Percentiles rank a stretch among this genome's conserved stretches.
These are phyloP conservation scores for Helicoverpa zea DNA, from an alignment of 1,140 invertebrate genomes.

Conservation along the genomic window DNA sequence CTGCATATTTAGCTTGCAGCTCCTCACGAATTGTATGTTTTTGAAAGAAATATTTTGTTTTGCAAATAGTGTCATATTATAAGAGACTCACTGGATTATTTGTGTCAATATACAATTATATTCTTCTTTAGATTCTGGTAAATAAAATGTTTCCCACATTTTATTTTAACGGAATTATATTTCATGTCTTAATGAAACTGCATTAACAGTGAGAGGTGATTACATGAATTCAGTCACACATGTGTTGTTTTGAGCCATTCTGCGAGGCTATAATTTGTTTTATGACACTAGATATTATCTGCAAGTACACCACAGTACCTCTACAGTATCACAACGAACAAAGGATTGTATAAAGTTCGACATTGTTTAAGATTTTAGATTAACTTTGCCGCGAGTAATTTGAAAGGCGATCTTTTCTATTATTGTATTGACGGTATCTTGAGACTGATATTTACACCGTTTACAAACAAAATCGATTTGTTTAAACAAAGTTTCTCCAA, in stretches of 20 bases:
- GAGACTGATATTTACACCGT: neutral
- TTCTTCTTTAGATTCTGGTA: too few species aligned
- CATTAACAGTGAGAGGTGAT: neutral
- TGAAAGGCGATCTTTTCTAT: neutral
- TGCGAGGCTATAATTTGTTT: constrained; percentile 11
- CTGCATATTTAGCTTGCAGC: neutral
- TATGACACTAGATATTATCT: constrained; percentile 1
- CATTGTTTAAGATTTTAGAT: constrained; percentile 18
- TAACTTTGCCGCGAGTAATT: neutral
- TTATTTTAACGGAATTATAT: too few species aligned
- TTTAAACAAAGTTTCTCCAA: neutral
- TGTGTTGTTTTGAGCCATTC: neutral
- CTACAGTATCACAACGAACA: constrained; percentile 13
- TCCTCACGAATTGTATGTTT: too few species aligned
- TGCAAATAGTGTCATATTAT: too few species aligned
- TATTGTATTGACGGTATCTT: neutral
- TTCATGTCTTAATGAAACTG: too few species aligned
- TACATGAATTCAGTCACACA: neutral
- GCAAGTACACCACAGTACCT: neutral
- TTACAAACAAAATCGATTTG: neutral
- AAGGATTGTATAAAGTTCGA: constrained; percentile 9
- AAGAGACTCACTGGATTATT: too few species aligned
- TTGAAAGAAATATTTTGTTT: neutral
- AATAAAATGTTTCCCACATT: too few species aligned
- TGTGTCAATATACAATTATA: too few species aligned